Evolutionary conservation across 2,888 invertebrate species (phyloP), one percentile per base, ranked within the genome.

Genomic region (Drosophila acutilabella): DNA sequence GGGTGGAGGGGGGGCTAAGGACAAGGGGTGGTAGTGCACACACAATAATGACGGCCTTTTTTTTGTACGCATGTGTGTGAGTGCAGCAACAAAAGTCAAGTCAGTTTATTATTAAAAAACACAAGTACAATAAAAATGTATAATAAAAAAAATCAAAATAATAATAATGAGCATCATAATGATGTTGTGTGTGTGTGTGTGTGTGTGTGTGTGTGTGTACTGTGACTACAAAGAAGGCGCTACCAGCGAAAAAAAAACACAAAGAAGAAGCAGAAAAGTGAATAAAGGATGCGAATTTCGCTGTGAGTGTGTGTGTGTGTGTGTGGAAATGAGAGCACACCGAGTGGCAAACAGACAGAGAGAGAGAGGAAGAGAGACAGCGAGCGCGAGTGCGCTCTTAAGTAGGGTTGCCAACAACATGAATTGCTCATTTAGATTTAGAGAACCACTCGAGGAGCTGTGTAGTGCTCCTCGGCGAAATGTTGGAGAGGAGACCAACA

Each of bases 351-450:
- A 42, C 16, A 16, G 56, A 26, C 41, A 30, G 18, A n/a, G 7
- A 10, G 4, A 1, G 40, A 6, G 11, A 2, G 42, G 3, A n/a
- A 20, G 26, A 7, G 57, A 16, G 36, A 23, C 51, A 36, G 16
- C 13, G 8, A 7, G 26, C 2, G 8, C 2, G 58, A 58, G 66
- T 52, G 38, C 41, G 58, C 53, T 50, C 79, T 84, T 71, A 75
- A 83, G 81, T 81, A 83, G 83, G 80, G 81, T 81, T 83, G 81
- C 82, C 88, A 82, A 81, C 83, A 82, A 75, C 88, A 83, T 86
- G 86, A 86, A 88, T 86, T 86, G 86, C 86, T 86, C 86, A 86
- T 86, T 86, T 86, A 80, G 83, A 76, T 70, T 80, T 71, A 70
- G 74, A 86, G 86, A 80, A 74, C 65, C 86, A 80, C 85, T 86